Evolutionary conservation across 2,113 vertebrate genomes (phyloP), one percentile per base, ranked within the genome.

Genomic region (Cebidichthys violaceus): DNA sequence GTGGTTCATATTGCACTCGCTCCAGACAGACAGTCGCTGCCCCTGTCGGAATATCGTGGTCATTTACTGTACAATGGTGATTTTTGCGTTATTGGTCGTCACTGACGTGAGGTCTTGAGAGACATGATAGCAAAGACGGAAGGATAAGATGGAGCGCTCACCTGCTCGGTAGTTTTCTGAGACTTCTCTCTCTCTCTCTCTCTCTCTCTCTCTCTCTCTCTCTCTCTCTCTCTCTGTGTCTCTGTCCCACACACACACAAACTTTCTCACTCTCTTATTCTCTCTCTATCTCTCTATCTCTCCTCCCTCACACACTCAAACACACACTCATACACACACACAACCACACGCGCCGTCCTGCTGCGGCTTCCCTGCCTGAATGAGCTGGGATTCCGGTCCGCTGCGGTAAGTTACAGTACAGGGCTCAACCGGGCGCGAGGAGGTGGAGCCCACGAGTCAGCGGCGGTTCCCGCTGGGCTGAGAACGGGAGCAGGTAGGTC

Each of bases 131-230:
- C 10, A 39, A 43, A 84, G 64, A 75, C 72, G 64, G 20, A 76
- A 57, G n/a, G 13, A 75, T 5, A 59, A 67, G 17, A 68, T 57
- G 70, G 43, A 64, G 71, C 5, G 8, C 91, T 91, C 85, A 92
- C 91, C 91, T 89, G 88, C 43, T 84, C 64, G 1, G 62, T 37
- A 39, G 50, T 45, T 68, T 69, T 43, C 59, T 27, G 20, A 9
- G 22, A 20, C 61, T 67, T 54, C 74, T 54, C 50, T 64, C 29
- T 31, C 10, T 20, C 52, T 64, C 52, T 4, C 3, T 15, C 22
- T 0, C 59, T 9, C 70, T 0, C 15, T 24, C 14, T 18, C 39
- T 43, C 20, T 35, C 39, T 8, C 35, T 31, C 55, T 74, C 71
- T 33, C 27, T 18, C 27, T 47, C 59, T 20, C 45, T 37, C 45